Evolutionary conservation across 2,113 vertebrate species (phyloP).

Genomic region (Ammodytes dubius): DNA sequence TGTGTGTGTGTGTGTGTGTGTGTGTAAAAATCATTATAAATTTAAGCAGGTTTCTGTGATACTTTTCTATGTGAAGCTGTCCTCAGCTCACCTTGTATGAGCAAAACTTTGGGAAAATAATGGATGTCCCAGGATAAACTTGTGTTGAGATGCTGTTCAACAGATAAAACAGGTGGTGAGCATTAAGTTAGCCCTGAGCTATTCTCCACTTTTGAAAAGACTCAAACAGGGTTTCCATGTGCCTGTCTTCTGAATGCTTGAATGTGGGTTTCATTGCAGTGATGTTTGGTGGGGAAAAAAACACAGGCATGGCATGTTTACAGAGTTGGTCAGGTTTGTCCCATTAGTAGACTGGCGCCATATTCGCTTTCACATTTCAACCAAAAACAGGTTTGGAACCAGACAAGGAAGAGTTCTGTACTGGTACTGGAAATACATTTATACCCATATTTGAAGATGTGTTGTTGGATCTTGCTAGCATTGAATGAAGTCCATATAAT

Average conservation of each 20-base stretch:
- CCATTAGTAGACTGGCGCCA: slow-evolving; percentile 11
- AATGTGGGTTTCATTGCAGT: slow-evolving; percentile 13
- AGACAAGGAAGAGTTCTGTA: slow-evolving; percentile 3
- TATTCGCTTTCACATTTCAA: slow-evolving; percentile 22
- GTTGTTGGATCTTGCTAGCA: background rate
- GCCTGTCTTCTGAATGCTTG: background rate
- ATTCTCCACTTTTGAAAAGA: background rate
- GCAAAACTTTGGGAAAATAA: slow-evolving; percentile 2
- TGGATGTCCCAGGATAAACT: background rate
- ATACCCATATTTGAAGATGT: background rate
- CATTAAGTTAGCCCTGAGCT: background rate
- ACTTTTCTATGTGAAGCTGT: slow-evolving; percentile 1
- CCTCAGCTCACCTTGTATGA: background rate
- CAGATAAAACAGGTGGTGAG: background rate
- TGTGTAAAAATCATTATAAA: background rate
- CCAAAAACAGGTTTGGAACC: slow-evolving; percentile 12
- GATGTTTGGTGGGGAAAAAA: slow-evolving; percentile 20
- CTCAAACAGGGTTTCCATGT: background rate
- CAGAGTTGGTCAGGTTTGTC: slow-evolving; percentile 4
- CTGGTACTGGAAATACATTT: slow-evolving; percentile 12
- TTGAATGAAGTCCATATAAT: slow-evolving; percentile 1
- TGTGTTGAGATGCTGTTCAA: background rate
- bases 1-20: background rate
- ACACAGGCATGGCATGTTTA: background rate
- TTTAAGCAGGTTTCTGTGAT: background rate